phyloP scores from a whole-genome alignment of 2,113 vertebrate species.

The Carassius gibelio region DNA sequence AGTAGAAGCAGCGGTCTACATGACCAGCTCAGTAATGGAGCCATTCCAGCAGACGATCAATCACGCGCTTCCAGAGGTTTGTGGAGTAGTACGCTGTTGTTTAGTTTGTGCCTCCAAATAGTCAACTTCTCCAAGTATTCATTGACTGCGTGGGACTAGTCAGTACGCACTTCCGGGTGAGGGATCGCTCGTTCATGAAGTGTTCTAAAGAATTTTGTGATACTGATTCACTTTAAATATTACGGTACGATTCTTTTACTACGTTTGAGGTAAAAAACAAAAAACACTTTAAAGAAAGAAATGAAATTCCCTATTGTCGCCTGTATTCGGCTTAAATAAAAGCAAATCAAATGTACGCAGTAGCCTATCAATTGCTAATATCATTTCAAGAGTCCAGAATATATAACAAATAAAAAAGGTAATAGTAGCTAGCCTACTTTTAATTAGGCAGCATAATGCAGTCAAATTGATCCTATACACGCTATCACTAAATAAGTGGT shows the following conservation, averaged over 20 bases:
- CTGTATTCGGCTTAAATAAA: too few species aligned
- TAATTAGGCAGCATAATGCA: background rate
- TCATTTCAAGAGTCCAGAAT: background rate
- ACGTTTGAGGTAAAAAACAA: background rate
- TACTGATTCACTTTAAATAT: background rate
- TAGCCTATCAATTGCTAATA: background rate
- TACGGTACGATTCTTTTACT: background rate
- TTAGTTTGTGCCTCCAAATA: background rate
- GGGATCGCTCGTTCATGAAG: background rate
- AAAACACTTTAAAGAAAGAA: background rate
- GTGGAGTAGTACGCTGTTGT: background rate
- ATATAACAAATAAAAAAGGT: background rate
- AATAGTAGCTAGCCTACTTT: background rate
- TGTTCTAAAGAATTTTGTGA: background rate
- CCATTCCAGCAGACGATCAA: conserved; percentile 26
- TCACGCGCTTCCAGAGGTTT: background rate
- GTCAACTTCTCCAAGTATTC: conserved; percentile 17
- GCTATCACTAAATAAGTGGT: background rate
- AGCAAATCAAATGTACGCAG: too few species aligned
- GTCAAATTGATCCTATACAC: too few species aligned
- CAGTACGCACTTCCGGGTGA: conserved; percentile 30
- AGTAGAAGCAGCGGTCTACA: background rate
- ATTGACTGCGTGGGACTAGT: background rate
- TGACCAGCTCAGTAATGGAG: background rate
- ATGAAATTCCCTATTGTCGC: background rate